Evolutionary conservation across 2,113 vertebrate species (phyloP).

Genomic region (Sisor rabdophorus): DNA sequence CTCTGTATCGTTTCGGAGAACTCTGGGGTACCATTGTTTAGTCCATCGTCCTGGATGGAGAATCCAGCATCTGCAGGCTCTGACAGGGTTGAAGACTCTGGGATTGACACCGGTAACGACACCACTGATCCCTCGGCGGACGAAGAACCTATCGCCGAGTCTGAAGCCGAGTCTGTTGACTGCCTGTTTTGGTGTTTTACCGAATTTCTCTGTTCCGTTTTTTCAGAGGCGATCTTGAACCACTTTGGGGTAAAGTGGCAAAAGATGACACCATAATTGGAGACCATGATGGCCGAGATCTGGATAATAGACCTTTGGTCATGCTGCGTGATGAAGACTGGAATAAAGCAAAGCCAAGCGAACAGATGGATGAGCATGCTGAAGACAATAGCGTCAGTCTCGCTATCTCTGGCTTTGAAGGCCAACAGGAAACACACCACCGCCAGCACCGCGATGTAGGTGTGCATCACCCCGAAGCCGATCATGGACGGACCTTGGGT

Average conservation of each 20-base stretch:
- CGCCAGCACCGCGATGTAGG: conserved; percentile 62
- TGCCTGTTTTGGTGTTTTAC: background rate
- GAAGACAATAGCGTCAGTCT: conserved; percentile 66
- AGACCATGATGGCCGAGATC: conserved; percentile 24
- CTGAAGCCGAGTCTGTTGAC: background rate
- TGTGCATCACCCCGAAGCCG: conserved; percentile 62
- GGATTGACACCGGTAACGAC: background rate
- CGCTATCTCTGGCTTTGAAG: conserved; percentile 62
- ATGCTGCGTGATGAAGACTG: conserved; percentile 26
- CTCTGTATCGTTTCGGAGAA: background rate
- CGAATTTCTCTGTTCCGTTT: background rate
- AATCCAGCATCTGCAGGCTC: background rate
- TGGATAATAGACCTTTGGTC: background rate
- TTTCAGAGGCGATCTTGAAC: background rate
- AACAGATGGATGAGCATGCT: conserved; percentile 65
- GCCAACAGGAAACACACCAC: conserved; percentile 64
- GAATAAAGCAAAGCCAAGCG: conserved; percentile 51
- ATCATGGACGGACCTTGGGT: conserved; percentile 53
- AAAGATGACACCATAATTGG: conserved; percentile 20
- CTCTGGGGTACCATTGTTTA: background rate
- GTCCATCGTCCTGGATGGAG: background rate
- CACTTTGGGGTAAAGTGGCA: conserved; percentile 22
- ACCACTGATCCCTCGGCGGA: background rate
- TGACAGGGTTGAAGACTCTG: background rate
- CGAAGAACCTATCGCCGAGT: background rate